A percentile compares a stretch with the other conserved stretches of the same genome.
These are phyloP conservation scores for Aeoliscus strigatus DNA, from an alignment of 2,797 vertebrate genomes.

Conservation along the genomic window DNA sequence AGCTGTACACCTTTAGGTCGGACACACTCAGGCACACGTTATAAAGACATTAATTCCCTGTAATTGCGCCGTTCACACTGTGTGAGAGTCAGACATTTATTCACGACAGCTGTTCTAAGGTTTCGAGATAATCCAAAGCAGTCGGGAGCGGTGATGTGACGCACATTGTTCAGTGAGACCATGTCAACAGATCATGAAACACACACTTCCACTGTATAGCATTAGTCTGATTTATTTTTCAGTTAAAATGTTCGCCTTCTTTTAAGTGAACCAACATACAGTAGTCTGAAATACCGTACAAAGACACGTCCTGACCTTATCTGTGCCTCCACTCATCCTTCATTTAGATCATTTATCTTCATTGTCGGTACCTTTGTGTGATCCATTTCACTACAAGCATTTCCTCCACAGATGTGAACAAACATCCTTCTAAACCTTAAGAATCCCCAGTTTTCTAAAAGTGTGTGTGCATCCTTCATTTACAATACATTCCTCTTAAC, in stretches of 20 bases:
- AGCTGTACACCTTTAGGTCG: constrained; percentile 11
- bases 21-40: not conserved
- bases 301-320: constrained; percentile 4
- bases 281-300: constrained; percentile 2
- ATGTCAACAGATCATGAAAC: not conserved
- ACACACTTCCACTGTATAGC: constrained; percentile 10
- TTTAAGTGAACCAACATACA: constrained; percentile 31
- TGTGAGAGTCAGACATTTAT: constrained; percentile 1
- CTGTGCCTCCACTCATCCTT: no score
- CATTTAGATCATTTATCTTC: constrained; percentile 13
- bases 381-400: not conserved
- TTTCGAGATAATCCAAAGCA: not conserved
- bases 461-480: constrained; percentile 45
- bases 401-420: not conserved
- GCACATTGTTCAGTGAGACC: no score
- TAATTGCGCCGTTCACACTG: constrained; percentile 1
- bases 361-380: constrained; percentile 10
- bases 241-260: constrained; percentile 43
- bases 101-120: not conserved
- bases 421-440: constrained; percentile 47
- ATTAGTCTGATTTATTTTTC: constrained; percentile 53
- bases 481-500: constrained; percentile 30
- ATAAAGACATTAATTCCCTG: constrained; percentile 6
- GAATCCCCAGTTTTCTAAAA: constrained; percentile 38
- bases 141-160: not conserved